These are phyloP conservation scores for Pomacea maculata DNA, from an alignment of 1,140 invertebrate species.

Conservation along the genomic window DNA sequence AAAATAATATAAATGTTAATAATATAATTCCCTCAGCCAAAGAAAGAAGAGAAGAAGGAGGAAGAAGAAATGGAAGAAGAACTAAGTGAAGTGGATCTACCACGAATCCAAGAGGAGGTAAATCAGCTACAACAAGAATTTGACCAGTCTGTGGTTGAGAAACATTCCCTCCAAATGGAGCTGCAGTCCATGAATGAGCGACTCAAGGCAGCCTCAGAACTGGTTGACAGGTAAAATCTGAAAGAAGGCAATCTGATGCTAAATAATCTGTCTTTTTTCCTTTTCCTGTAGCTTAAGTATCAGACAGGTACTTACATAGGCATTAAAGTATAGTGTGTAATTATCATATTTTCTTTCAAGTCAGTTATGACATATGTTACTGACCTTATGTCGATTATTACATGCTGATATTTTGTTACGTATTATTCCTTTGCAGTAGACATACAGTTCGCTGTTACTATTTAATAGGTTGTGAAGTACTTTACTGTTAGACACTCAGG, in stretches of 20 bases:
- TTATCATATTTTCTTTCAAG: too few relatives aligned
- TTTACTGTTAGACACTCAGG: too few relatives aligned
- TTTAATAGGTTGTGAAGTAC: too few relatives aligned
- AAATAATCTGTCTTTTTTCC: too few relatives aligned
- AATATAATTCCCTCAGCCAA: constrained; percentile 22
- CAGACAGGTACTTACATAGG: not conserved
- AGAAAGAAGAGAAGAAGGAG: constrained; percentile 36
- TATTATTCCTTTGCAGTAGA: too few relatives aligned
- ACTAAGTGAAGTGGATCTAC: constrained; percentile 56
- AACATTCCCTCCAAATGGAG: constrained; percentile 62
- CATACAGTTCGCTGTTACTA: too few relatives aligned
- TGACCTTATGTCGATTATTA: too few relatives aligned
- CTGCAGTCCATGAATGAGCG: constrained; percentile 63
- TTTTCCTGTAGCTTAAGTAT: too few relatives aligned
- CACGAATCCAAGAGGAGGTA: constrained; percentile 57
- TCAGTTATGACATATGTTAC: too few relatives aligned
- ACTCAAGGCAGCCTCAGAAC: constrained; percentile 63
- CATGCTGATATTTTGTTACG: too few relatives aligned
- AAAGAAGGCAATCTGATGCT: not conserved
- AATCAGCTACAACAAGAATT: constrained; percentile 59
- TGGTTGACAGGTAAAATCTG: constrained; percentile 48
- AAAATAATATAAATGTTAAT: not conserved
- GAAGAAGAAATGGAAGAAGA: constrained; percentile 51
- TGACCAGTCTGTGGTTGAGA: constrained; percentile 62
- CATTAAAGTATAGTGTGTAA: not conserved